Percentiles rank a stretch among this genome's conserved stretches.
Conservation (phyloP, 2,797 vertebrate genomes). For the Poecilia gillii region DNA sequence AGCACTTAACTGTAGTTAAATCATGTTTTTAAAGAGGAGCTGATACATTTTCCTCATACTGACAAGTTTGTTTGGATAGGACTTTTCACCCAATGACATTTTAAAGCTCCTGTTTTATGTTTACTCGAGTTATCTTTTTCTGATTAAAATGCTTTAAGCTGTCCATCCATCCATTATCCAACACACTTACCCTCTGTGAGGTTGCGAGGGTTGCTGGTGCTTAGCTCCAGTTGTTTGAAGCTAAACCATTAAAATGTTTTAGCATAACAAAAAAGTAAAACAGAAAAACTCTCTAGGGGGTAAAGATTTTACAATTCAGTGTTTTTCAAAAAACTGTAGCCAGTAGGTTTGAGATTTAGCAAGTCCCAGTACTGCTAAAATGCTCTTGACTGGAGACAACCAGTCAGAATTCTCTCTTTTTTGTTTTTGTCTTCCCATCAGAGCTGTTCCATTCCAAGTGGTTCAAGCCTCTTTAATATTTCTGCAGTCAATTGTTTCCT, state of each 20-base stretch:
- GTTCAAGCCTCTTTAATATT: background rate
- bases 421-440: background rate
- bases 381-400: background rate
- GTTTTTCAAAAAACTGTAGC: background rate
- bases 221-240: no score
- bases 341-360: background rate
- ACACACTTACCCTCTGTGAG: no score
- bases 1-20: background rate
- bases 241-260: background rate
- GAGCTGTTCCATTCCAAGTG: background rate
- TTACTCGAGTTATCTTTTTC: background rate
- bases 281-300: background rate
- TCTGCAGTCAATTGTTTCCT: background rate
- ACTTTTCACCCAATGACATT: background rate
- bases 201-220: no score
- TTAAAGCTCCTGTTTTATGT: background rate
- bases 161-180: no score
- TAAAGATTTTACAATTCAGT: background rate
- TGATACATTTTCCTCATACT: background rate
- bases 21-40: background rate
- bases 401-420: background rate
- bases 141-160: background rate
- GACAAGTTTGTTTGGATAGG: background rate
- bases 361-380: background rate
- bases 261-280: background rate